A percentile compares a stretch with the other conserved stretches of the same genome.
These are phyloP conservation scores for Alosa alosa DNA, from an alignment of 2,113 vertebrate species.

Conservation along the genomic window DNA sequence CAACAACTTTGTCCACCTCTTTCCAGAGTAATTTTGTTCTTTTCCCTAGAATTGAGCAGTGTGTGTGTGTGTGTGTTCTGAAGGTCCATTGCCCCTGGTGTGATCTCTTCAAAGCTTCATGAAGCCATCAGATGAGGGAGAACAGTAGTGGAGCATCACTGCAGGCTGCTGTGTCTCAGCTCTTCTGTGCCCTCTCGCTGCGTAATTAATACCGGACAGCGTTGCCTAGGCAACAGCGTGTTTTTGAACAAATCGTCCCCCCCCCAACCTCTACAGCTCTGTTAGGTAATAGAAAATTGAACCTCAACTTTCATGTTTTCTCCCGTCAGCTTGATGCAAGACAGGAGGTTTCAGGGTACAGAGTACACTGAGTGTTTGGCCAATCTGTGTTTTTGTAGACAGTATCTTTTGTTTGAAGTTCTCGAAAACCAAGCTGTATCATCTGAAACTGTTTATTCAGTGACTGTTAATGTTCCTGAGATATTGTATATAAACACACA, in stretches of 20 bases:
- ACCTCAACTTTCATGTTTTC: not conserved
- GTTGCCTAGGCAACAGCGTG: not conserved
- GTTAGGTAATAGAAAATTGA: constrained; percentile 6
- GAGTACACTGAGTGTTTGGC: not conserved
- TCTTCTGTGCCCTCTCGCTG: not conserved
- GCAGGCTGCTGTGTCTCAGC: not conserved
- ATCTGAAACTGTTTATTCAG: not conserved
- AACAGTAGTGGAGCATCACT: not conserved
- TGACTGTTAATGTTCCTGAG: not conserved
- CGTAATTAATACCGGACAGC: not conserved
- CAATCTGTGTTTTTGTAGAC: not conserved
- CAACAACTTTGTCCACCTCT: not conserved
- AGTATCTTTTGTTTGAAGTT: not conserved
- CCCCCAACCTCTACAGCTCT: constrained; percentile 3
- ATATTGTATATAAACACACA: not conserved
- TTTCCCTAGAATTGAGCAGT: not conserved
- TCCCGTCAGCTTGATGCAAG: not conserved
- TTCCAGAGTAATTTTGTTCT: not conserved
- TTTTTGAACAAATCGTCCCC: not conserved
- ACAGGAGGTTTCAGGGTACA: not conserved
- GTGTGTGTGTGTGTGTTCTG: constrained; percentile 6
- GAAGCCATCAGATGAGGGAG: not conserved
- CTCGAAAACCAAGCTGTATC: not conserved
- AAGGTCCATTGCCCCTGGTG: not conserved
- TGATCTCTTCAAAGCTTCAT: constrained; percentile 12